These are phyloP conservation scores for Astatotilapia flaviijosephi DNA, from an alignment of 2,113 vertebrate species.

Conservation along the genomic window DNA sequence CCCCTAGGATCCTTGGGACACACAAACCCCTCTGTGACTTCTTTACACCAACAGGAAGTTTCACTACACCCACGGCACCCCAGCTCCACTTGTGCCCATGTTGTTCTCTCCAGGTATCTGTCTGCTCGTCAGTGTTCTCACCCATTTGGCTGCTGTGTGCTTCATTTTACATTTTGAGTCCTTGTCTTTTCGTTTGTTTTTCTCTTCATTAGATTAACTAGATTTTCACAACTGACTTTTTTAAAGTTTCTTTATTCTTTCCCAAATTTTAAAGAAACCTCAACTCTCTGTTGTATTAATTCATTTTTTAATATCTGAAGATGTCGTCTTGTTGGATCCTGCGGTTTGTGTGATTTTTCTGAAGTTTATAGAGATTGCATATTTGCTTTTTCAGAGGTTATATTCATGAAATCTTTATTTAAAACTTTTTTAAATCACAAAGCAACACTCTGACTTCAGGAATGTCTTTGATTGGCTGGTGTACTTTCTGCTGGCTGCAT, in stretches of 20 bases:
- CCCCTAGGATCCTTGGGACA: not conserved
- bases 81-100: not conserved
- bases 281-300: not conserved
- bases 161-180: not conserved
- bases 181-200: not conserved
- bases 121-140: not conserved
- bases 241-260: not conserved
- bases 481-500: slow-evolving; percentile 42
- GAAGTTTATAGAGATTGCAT: not conserved
- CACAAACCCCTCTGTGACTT: not conserved
- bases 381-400: not conserved
- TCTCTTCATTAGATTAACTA: not conserved
- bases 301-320: not conserved
- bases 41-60: not conserved
- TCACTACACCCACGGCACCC: not conserved
- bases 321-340: not conserved
- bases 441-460: slow-evolving; percentile 22
- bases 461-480: slow-evolving; percentile 70
- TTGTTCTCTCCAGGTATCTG: not conserved
- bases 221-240: not conserved
- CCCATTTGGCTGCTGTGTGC: not conserved
- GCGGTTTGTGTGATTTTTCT: not conserved
- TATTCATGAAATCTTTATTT: not conserved
- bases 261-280: not conserved
- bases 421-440: not conserved